Evolutionary conservation across 2,113 vertebrate genomes (phyloP).

Genomic region (Geothlypis trichas): DNA sequence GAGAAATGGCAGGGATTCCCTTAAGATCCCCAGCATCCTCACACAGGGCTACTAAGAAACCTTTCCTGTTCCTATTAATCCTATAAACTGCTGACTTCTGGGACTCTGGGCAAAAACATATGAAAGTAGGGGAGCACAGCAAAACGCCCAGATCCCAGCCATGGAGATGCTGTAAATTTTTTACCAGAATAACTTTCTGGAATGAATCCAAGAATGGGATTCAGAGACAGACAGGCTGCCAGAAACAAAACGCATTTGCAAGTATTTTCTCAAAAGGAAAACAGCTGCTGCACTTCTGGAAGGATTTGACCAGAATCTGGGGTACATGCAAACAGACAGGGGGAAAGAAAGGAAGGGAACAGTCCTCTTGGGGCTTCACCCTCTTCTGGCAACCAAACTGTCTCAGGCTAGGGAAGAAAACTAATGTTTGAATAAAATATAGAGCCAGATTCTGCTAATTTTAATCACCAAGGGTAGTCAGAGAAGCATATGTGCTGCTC

Average conservation of each 20-base stretch:
- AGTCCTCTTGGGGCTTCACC: not conserved
- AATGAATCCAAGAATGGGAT: not conserved
- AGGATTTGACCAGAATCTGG: not conserved
- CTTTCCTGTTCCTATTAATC: not conserved
- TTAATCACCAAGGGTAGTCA: not conserved
- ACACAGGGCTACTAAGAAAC: not conserved
- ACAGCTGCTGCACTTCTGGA: not conserved
- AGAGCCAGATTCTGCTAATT: not conserved
- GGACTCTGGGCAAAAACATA: not conserved
- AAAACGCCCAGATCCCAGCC: not conserved
- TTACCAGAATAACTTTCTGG: constrained; percentile 27
- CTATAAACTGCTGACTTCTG: not conserved
- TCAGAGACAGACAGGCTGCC: not conserved
- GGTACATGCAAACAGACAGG: not conserved
- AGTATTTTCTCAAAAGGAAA: constrained; percentile 16
- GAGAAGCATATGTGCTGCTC: not conserved
- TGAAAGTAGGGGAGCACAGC: not conserved
- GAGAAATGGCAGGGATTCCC: not conserved
- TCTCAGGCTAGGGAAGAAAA: not conserved
- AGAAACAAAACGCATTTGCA: constrained; percentile 29
- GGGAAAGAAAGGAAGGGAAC: not conserved
- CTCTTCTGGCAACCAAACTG: not conserved
- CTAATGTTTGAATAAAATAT: not conserved
- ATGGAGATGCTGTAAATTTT: constrained; percentile 3
- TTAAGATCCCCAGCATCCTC: not conserved